Evolutionary conservation across 2,113 vertebrate genomes (phyloP).

Genomic region (Sylvietta virens): DNA sequence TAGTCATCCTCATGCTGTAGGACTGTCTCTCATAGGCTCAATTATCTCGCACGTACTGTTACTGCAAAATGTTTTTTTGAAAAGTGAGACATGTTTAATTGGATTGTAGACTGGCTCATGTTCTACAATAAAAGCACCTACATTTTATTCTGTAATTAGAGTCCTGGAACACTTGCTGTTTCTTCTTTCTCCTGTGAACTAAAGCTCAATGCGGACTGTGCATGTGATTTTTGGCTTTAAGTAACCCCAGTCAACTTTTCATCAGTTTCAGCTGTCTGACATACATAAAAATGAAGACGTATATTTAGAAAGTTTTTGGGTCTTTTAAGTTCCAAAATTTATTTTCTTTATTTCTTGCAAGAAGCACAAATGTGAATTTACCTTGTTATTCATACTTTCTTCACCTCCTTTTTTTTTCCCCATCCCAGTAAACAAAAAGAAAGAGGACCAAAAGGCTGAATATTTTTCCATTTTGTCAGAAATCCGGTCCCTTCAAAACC

Average conservation of each 20-base stretch:
- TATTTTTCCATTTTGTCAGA: not conserved
- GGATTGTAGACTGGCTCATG: not conserved
- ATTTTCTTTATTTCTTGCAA: not conserved
- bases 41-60: not conserved
- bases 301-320: accelerated
- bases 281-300: not conserved
- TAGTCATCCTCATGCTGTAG: not conserved
- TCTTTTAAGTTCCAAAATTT: not conserved
- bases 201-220: not conserved
- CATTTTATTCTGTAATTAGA: not conserved
- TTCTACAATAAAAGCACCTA: not conserved
- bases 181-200: not conserved
- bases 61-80: not conserved
- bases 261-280: not conserved
- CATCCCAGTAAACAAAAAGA: not conserved
- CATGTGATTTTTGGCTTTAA: not conserved
- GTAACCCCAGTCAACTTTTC: not conserved
- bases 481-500: not conserved
- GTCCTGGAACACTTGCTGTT: not conserved
- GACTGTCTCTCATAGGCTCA: not conserved
- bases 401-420: accelerated
- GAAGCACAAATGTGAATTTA: not conserved
- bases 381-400: not conserved
- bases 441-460: not conserved
- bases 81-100: not conserved